Base-by-base conservation (phyloP, 2,888 invertebrate species). In the Scaptomyza caliginosa region DNA sequence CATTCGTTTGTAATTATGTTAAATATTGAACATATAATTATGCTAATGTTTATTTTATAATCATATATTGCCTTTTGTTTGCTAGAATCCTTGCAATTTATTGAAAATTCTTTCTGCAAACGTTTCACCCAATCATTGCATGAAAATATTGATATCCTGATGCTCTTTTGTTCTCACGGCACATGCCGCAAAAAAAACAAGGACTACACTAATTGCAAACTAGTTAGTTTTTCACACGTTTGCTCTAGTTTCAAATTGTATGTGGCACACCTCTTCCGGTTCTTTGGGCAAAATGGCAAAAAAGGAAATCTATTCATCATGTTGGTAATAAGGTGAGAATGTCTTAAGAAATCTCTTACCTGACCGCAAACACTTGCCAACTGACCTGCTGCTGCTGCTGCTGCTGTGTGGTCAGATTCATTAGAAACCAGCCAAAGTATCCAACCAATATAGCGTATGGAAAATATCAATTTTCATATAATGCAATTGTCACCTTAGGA, bases 381-480 rank as follows among this genome's bases (percentile, higher is more conserved):
- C 51, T 50, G 32, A 45, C 39, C 36, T 52, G 40, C 51, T 42
- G 30, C 68, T 75, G 76, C 64, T 42, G 36, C 36, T 52, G 40
- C 51, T 42, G 30, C 68, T 75, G 76, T 68, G 88, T 87, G 83
- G 86, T 79, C 76, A 64, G 39, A 42, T 67, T 60, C 51, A 36
- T 26, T 21, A 43, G 68, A 64, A 75, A 50, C 39, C 45, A 32
- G 23, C 42, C 30, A 21, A n/a, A 30, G 30, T 30, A n/a, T n/a
- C n/a, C n/a, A n/a, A n/a, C n/a, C 11, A 19, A 43, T 42, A n/a
- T 48, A 2, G 21, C 45, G 28, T 62, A 69, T 67, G 34, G 46
- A 71, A 30, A 84, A 81, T 84, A 84, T 84, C 77, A 88, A 67
- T 69, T 84, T 83, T 67, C 86, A 67, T 62, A 68, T 57, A 80